Evolutionary conservation across 2,797 vertebrate species (phyloP), one percentile per base, ranked within the genome.

Genomic region (Molossus molossus): DNA sequence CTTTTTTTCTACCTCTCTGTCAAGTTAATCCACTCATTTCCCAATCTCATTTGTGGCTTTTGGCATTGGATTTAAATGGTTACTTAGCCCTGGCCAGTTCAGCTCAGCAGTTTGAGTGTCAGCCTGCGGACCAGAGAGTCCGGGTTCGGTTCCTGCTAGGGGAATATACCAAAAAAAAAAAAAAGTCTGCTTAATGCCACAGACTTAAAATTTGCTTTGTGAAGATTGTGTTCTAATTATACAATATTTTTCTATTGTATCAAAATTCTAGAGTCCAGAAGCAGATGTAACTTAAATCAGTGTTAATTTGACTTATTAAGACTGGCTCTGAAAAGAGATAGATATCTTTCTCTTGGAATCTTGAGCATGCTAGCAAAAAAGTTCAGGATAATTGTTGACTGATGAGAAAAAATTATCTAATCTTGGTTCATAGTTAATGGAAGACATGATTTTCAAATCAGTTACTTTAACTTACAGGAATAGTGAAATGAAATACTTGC

Each of bases 381-480:
- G 50, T 86, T 93, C 11, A 77, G 48, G n/a, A 58, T 88, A 55
- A 33, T 64, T 73, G 79, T 48, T 84, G 40, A 82, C 37, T 69
- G 9, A 62, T 88, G 15, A 89, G 33, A 53, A 33, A 77, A 60
- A 92, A 57, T 60, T 48, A 57, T 33, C 62, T 94, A 48, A 37
- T 57, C 37, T 70, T 86, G 23, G 13, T 18, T 87, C 27, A 67
- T 21, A 67, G 20, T 73, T 62, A 91, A 91, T 69, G 77, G 64
- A 94, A 94, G 55, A 92, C n/a, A 64, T 64, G 48, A 82, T 84
- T 93, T 96, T 87, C 7, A 85, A 21, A 58, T 93, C 29, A 75
- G 13, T 87, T 64, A 57, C 77, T 90, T 58, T 81, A 86, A 86
- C 15, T 57, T 86, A 55, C 0, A 18, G 15, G 65, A 91, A 76